Evolutionary conservation across 2,113 vertebrate genomes (phyloP).

Genomic region (Potamarius usumacintae): DNA sequence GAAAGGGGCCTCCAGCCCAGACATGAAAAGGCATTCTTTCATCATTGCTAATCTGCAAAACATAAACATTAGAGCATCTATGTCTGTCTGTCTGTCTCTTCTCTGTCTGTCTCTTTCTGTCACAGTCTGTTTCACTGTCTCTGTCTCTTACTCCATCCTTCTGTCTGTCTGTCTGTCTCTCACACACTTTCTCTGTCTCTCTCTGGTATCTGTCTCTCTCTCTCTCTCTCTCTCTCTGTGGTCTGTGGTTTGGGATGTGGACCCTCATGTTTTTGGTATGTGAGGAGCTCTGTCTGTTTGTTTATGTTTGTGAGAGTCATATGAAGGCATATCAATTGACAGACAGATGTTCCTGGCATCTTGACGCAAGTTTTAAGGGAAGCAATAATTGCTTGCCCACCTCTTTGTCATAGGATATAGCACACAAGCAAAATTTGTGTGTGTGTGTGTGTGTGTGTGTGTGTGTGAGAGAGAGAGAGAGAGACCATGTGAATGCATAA

Average conservation of each 20-base stretch:
- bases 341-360: conserved; percentile 59
- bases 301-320: conserved; percentile 57
- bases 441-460: conserved; percentile 31
- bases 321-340: conserved; percentile 60
- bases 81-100: conserved; percentile 52
- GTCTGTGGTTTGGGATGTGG: conserved; percentile 53
- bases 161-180: conserved; percentile 1
- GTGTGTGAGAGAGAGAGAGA: conserved; percentile 5
- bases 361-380: conserved; percentile 41
- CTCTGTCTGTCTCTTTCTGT: conserved; percentile 41
- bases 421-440: conserved; percentile 4
- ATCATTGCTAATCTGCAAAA: conserved; percentile 79
- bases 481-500: not conserved
- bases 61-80: conserved; percentile 76
- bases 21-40: conserved; percentile 79
- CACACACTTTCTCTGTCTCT: conserved; percentile 5
- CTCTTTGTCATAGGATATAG: conserved; percentile 35
- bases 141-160: not conserved
- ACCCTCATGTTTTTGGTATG: conserved; percentile 49
- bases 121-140: conserved; percentile 48
- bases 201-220: conserved; percentile 22
- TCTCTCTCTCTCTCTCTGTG: conserved; percentile 43
- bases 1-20: conserved; percentile 66
- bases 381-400: conserved; percentile 24
- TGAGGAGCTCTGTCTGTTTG: conserved; percentile 56